Base-by-base conservation (phyloP, 2,797 vertebrate species). In the Lycodopsis pacificus region DNA sequence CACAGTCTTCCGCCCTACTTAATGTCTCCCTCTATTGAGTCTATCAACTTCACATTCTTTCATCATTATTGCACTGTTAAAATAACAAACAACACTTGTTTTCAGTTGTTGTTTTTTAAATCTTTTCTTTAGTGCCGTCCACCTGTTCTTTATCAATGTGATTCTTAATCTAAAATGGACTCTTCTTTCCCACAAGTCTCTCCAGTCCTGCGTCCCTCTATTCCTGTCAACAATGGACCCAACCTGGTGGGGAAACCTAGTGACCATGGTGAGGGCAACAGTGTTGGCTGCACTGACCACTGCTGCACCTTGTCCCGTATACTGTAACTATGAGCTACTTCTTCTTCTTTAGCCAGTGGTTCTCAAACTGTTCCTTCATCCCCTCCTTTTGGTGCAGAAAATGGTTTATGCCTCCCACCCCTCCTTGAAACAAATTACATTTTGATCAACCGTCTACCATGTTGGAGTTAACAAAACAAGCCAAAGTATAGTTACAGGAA, bases 231-330 rank as follows among this genome's bases (percentile, higher is more conserved):
- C 87, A 91, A 92, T 77, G 91, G 62, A 64, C 63, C 75, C 68
- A 95, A 95, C 91, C 83, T 94, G 84, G 94, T 93, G 86, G 92
- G 88, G 67, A 93, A 95, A 74, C 84, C 82, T 9, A 87, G 66
- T 61, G 86, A 90, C 49, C 89, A 93, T 53, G 94, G 94, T 96
- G 85, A 95, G 92, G 56, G 78, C 48, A 64, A 74, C 68, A 81
- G 78, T 48, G 62, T 57, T 63, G 25, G 46, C 57, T 65, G 54
- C 69, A 38, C 46, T 61, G 65, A 80, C 36, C 65, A 65, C 71
- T 81, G 53, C 34, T 62, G 71, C 56, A 81, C 62, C 27, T 73
- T 61, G 30, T 58, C 54, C 49, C 44, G 8, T 65, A 10, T 58
- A 22, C 65, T 69, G 20, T 68, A 61, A 10, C 42, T 57, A 61